Percentiles rank a stretch among this genome's conserved stretches.
phyloP scores from a whole-genome alignment of 2,888 invertebrate species.

The Odontothrips loti region DNA sequence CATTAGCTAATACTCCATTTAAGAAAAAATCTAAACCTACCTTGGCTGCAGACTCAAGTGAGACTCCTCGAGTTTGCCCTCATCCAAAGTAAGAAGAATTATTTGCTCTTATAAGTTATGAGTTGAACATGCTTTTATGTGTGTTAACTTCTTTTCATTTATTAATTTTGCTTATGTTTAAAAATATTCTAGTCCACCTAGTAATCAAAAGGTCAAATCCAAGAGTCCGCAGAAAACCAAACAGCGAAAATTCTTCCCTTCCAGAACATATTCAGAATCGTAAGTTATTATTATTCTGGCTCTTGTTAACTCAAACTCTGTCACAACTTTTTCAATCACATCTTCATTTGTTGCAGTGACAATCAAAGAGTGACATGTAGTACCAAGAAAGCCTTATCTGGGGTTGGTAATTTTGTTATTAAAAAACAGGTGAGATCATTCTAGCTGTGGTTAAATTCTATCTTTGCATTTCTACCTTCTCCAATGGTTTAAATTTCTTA shows the following conservation, averaged over 20 bases:
- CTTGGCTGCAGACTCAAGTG: constrained; percentile 22
- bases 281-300: constrained; percentile 38
- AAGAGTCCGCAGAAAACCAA: constrained; percentile 40
- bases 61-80: constrained; percentile 46
- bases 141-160: too few relatives aligned
- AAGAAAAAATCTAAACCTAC: constrained; percentile 48
- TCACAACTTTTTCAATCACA: constrained; percentile 32
- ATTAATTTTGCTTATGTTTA: constrained; percentile 32
- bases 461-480: background rate
- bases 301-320: constrained; percentile 36
- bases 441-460: constrained; percentile 18
- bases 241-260: constrained; percentile 41
- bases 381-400: background rate
- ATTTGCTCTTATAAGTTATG: background rate
- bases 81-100: constrained; percentile 54
- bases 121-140: background rate
- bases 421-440: constrained; percentile 26
- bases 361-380: background rate
- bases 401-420: constrained; percentile 2
- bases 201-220: constrained; percentile 42
- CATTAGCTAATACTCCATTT: constrained; percentile 51
- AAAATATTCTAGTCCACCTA: constrained; percentile 36
- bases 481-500: background rate
- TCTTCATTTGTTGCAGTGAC: background rate
- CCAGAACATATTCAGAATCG: constrained; percentile 41